These are phyloP conservation scores for Eublepharis macularius DNA, from an alignment of 2,113 vertebrate species.

Conservation along the genomic window DNA sequence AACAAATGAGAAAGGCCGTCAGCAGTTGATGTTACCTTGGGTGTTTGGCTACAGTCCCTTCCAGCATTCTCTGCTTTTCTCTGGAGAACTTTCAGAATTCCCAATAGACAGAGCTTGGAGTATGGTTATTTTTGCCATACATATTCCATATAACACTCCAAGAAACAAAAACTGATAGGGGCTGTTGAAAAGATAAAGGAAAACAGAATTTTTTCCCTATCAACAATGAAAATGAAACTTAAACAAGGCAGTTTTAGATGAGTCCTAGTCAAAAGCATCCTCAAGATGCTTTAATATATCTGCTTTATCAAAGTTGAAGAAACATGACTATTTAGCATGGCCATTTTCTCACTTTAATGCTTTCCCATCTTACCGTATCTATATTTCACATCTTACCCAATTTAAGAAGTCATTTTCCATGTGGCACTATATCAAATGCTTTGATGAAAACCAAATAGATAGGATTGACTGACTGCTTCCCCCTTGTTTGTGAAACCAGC, in stretches of 20 bases:
- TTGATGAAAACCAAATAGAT: conserved; percentile 10
- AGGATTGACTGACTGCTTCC: neutral
- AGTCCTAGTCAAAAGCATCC: neutral
- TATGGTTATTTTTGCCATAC: no score
- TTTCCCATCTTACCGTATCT: neutral
- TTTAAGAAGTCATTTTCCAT: conserved; percentile 12
- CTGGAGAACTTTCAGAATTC: no score
- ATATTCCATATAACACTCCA: no score
- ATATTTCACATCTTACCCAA: neutral
- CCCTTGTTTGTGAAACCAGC: neutral
- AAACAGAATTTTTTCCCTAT: neutral
- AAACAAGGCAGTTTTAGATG: neutral
- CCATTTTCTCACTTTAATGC: neutral
- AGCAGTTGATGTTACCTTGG: no score
- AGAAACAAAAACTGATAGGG: neutral
- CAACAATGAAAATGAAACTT: neutral
- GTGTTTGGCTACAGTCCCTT: no score
- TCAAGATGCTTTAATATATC: neutral
- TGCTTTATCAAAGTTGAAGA: neutral
- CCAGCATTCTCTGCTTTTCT: no score
- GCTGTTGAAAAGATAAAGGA: neutral
- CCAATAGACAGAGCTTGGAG: no score
- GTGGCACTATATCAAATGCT: conserved; percentile 13
- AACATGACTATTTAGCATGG: neutral
- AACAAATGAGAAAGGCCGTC: neutral